Percentiles rank a stretch among this genome's conserved stretches.
Conservation (phyloP, 2,113 vertebrate species). For the Nasalis larvatus region DNA sequence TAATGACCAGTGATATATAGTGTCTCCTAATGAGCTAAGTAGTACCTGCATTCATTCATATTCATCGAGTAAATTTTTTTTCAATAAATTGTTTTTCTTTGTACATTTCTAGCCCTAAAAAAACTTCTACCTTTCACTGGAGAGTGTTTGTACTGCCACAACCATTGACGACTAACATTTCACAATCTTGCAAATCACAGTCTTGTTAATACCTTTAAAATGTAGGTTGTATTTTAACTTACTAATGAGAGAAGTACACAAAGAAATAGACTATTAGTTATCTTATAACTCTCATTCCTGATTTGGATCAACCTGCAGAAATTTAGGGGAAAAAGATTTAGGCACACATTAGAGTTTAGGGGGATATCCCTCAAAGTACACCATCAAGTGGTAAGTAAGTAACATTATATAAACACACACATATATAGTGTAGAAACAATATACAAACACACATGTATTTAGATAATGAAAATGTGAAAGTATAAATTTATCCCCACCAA, state of each 20-base stretch:
- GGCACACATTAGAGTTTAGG: not conserved
- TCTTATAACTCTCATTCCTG: not conserved
- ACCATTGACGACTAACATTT: not conserved
- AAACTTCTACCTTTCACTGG: not conserved
- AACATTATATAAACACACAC: not conserved
- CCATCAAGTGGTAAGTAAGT: not conserved
- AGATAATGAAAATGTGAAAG: not conserved
- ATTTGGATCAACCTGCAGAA: not conserved
- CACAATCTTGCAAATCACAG: not conserved
- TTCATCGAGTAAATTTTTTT: not conserved
- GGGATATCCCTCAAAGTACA: not conserved
- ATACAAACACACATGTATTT: not conserved
- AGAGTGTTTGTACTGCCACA: not conserved
- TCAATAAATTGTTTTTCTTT: not conserved
- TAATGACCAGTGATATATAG: not conserved
- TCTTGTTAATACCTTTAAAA: not conserved
- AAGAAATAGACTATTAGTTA: not conserved
- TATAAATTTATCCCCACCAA: not conserved
- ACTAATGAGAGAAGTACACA: not conserved
- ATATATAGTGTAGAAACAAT: not conserved
- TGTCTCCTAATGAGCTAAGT: not conserved
- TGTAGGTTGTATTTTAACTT: constrained; percentile 11
- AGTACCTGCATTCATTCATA: not conserved
- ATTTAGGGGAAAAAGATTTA: not conserved
- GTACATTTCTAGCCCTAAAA: not conserved